Conservation (phyloP, 2,113 vertebrate species). For the Onychorhynchus coronatus region DNA sequence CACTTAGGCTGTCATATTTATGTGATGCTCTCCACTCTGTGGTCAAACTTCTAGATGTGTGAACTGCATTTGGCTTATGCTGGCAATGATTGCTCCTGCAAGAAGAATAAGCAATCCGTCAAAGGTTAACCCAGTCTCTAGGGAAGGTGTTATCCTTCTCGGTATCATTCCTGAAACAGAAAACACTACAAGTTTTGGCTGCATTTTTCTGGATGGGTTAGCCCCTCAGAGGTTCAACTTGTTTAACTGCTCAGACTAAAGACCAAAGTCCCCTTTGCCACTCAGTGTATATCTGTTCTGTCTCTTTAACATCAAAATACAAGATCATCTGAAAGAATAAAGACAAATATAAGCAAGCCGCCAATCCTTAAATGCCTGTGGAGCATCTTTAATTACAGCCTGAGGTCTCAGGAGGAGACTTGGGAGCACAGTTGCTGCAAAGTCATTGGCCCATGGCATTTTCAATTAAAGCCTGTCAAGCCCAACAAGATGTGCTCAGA, state of each 20-base stretch:
- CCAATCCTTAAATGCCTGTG: background rate
- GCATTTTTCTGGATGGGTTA: background rate
- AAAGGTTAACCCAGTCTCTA: background rate
- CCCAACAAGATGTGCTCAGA: background rate
- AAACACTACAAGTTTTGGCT: background rate
- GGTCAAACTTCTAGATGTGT: background rate
- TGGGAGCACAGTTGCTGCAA: slow-evolving; percentile 6
- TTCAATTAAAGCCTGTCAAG: slow-evolving; percentile 45
- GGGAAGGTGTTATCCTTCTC: background rate
- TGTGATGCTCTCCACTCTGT: background rate
- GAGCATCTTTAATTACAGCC: slow-evolving; percentile 43
- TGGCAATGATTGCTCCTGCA: background rate
- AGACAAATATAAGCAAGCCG: slow-evolving; percentile 13
- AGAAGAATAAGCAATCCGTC: background rate
- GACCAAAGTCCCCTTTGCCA: background rate
- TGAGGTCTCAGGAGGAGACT: background rate
- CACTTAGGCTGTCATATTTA: background rate
- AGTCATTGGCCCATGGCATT: slow-evolving; percentile 45
- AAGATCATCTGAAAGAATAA: background rate
- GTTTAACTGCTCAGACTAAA: background rate
- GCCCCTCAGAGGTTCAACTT: background rate
- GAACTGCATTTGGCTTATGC: background rate
- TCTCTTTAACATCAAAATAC: slow-evolving; percentile 17
- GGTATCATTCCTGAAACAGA: background rate
- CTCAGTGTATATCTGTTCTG: background rate